Base-by-base conservation (phyloP, 1,140 invertebrate genomes). In the Orchestia grillus region DNA sequence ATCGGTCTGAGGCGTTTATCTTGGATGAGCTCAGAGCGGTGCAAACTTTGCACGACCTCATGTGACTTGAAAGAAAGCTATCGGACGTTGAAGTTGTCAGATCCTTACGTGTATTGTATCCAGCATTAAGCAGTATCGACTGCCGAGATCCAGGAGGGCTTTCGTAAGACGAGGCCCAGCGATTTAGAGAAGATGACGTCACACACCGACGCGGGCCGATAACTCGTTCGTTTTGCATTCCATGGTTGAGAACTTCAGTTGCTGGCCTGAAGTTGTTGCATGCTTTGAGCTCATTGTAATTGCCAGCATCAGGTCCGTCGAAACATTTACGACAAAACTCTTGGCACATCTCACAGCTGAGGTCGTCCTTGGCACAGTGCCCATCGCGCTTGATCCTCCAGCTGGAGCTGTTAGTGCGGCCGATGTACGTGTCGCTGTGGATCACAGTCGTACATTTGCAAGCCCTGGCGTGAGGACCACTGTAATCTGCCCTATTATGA, bases 11-110 rank as follows among this genome's bases (percentile, higher is more conserved):
- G 44, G 41, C 44, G 15, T 47, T 45, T 45, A 47, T 94, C 19
- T 94, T 94, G 3, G 92, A 94, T 45, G 44, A 40, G 44, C 92
- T 94, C 23, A 94, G 44, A 94, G 43, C 44, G 15, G 92, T 44
- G 92, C 92, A 94, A 47, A 94, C 92, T 94, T 94, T 94, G 44
- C 92, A 94, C 43, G 92, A 94, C 92, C 44, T 94, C 8, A 47
- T 45, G 36, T 94, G 92, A 11, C 44, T 47, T 15, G 92, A 44
- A 47, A 94, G 92, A n/a, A 94, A 94, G 44, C 92, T 94, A 47
- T 94, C 92, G 6, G 92, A 94, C 15, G 92, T 47, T 15, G 92
- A 94, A 23, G 6, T 45, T 94, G 45, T 94, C 92, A 94, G 40
- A 36, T 44, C 43, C 11, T 42, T 3, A 45, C 16, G 92, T n/a